phyloP scores from a whole-genome alignment of 2,113 vertebrate species.

The Petaurus breviceps region DNA sequence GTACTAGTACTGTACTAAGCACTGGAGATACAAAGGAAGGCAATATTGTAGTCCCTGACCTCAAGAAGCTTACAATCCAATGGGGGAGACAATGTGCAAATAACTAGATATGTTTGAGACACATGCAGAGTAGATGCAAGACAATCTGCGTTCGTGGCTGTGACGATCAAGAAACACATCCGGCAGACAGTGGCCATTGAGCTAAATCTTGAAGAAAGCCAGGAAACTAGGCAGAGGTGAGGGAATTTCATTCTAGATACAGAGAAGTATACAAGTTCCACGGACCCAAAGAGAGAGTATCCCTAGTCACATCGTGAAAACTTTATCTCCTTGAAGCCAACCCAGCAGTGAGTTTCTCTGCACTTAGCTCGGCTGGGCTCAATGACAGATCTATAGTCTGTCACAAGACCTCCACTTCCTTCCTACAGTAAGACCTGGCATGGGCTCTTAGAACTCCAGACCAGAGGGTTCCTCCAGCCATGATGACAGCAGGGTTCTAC shows the following conservation, averaged over 20 bases:
- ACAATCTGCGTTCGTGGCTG: not conserved
- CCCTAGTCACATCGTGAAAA: not conserved
- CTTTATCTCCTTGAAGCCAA: not conserved
- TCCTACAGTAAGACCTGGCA: not conserved
- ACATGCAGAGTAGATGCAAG: not conserved
- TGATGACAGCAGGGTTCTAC: not conserved
- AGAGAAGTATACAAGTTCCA: not conserved
- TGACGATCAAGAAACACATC: not conserved
- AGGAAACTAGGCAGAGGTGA: not conserved
- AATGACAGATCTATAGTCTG: no score
- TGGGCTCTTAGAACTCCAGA: not conserved
- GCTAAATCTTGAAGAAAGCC: not conserved
- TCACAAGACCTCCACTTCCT: not conserved
- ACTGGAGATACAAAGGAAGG: not conserved
- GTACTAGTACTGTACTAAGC: not conserved
- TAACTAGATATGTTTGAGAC: not conserved
- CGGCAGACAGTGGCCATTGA: not conserved
- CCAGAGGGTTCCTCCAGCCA: not conserved
- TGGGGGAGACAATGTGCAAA: not conserved
- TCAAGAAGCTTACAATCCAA: not conserved
- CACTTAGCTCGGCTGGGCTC: not conserved
- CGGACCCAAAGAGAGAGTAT: not conserved
- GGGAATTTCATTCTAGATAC: no score
- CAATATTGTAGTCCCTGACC: not conserved
- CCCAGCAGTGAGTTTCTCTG: not conserved